These are phyloP conservation scores for Phrynosoma blainvillii DNA, from an alignment of 2,113 vertebrate genomes.

Conservation along the genomic window DNA sequence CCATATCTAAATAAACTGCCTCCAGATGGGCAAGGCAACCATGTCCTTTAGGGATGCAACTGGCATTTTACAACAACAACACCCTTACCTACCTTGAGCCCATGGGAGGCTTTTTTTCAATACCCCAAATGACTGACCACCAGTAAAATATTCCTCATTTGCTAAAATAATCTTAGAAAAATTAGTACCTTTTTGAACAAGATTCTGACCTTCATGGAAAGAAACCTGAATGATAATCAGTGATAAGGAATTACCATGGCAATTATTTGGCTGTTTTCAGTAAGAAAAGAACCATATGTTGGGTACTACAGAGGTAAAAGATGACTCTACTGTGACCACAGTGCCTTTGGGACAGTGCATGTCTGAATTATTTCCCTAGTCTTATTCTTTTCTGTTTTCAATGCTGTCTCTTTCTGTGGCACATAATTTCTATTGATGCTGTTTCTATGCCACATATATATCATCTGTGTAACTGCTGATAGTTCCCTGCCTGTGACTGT, in stretches of 20 bases:
- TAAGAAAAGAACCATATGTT: background rate
- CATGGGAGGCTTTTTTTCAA: too few species aligned
- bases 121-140: too few species aligned
- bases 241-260: background rate
- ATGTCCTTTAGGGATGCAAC: too few species aligned
- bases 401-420: background rate
- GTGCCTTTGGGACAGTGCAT: background rate
- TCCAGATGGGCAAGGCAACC: too few species aligned
- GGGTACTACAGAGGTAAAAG: background rate
- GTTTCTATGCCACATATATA: background rate
- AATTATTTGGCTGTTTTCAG: background rate
- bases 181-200: background rate
- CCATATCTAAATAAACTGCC: too few species aligned
- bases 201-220: background rate
- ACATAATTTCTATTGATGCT: conserved; percentile 5
- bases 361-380: background rate
- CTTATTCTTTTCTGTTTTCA: background rate
- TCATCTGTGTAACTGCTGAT: background rate
- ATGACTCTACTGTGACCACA: background rate
- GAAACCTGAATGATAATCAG: background rate
- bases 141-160: background rate
- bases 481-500: background rate
- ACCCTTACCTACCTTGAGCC: too few species aligned
- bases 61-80: too few species aligned
- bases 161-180: background rate